Conservation (phyloP, 2,888 invertebrate species). For the Melanotus villosus region DNA sequence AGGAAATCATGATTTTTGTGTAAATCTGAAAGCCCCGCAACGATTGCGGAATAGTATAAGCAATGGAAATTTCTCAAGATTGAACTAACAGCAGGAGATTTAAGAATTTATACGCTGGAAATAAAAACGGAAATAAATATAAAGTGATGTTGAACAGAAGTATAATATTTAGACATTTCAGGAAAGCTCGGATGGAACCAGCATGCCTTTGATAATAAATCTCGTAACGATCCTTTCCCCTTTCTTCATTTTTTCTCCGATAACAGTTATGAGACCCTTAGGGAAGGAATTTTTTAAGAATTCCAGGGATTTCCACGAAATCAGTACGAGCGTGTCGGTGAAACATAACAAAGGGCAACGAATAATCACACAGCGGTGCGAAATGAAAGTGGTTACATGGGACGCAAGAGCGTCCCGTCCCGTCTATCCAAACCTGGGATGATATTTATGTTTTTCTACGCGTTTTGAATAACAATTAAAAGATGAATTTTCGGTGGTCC, state of each 20-base stretch:
- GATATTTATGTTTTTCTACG: not conserved
- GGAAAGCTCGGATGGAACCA: constrained; percentile 13
- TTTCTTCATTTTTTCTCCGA: not conserved
- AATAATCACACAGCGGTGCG: constrained; percentile 24
- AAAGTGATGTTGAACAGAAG: constrained; percentile 8
- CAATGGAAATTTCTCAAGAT: no score
- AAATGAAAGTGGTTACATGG: constrained; percentile 28
- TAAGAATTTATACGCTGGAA: not conserved
- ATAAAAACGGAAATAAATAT: constrained; percentile 16
- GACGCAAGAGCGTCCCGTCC: constrained; percentile 23
- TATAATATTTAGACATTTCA: constrained; percentile 21
- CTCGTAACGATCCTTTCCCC: not conserved
- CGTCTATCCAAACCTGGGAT: not conserved
- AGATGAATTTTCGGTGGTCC: not conserved
- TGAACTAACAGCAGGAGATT: not conserved
- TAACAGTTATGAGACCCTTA: not conserved
- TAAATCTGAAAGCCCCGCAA: no score
- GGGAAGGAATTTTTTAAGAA: not conserved
- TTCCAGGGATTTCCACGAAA: not conserved
- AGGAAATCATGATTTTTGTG: no score
- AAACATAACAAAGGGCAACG: constrained; percentile 9
- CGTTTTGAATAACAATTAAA: no score
- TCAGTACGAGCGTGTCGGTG: not conserved
- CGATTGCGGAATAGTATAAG: no score
- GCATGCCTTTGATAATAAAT: constrained; percentile 18